Conservation (phyloP, 2,113 vertebrate species). For the Alligator mississippiensis region DNA sequence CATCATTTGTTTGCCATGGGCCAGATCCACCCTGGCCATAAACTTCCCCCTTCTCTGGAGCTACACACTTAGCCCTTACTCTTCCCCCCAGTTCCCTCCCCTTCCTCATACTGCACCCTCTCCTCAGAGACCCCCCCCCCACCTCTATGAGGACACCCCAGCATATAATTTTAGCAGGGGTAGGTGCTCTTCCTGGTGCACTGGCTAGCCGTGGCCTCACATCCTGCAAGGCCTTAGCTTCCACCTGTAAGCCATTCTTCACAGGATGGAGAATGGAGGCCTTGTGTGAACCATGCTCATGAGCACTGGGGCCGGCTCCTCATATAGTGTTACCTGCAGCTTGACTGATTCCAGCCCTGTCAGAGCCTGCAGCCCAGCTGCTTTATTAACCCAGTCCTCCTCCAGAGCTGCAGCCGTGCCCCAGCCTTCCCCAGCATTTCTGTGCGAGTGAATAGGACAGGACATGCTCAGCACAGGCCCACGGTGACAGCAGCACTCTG, state of each 20-base stretch:
- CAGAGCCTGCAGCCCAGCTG: neutral
- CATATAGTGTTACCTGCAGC: too few species aligned
- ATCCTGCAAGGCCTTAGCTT: neutral
- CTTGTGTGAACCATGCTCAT: neutral
- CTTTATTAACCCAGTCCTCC: fast-evolving
- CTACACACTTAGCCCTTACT: neutral
- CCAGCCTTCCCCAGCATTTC: neutral
- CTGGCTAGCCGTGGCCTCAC: too few species aligned
- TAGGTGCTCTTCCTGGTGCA: too few species aligned
- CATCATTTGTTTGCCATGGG: neutral
- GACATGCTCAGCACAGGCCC: too few species aligned
- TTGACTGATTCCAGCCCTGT: neutral
- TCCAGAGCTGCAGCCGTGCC: too few species aligned
- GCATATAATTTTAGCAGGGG: too few species aligned
- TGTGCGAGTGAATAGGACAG: too few species aligned
- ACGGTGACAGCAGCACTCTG: too few species aligned
- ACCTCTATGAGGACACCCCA: fast-evolving
- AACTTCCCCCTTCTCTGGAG: too few species aligned
- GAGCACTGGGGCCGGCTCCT: too few species aligned
- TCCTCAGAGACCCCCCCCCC: neutral
- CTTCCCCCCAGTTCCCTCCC: neutral
- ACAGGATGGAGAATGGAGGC: neutral
- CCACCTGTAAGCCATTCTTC: neutral
- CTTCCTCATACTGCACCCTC: neutral
- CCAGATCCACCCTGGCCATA: neutral